phyloP scores from a whole-genome alignment of 1,140 invertebrate genomes.

The Parapsyche elsis region DNA sequence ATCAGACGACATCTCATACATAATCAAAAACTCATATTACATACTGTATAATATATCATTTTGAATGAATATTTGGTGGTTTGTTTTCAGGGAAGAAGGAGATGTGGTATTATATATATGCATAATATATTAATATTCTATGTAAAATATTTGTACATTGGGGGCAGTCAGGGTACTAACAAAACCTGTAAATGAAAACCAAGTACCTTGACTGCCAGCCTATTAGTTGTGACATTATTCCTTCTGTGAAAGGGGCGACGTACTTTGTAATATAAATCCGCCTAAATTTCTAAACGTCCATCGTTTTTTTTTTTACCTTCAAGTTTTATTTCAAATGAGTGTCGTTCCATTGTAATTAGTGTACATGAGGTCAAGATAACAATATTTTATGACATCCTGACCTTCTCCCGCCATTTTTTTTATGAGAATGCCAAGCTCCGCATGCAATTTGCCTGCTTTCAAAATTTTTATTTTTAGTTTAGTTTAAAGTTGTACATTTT shows the following conservation, averaged over 20 bases:
- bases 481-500: conserved; percentile 65
- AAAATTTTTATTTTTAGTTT: conserved; percentile 68
- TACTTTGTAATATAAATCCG: conserved; percentile 64
- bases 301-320: conserved; percentile 62
- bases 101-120: conserved; percentile 57
- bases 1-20: conserved; percentile 66
- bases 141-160: conserved; percentile 62
- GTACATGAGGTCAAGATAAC: conserved; percentile 67
- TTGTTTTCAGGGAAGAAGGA: conserved; percentile 69
- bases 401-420: conserved; percentile 66
- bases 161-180: conserved; percentile 63
- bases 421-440: conserved; percentile 68
- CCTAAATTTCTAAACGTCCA: conserved; percentile 64
- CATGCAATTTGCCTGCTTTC: conserved; percentile 73
- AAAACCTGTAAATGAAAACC: conserved; percentile 54
- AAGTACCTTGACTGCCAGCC: conserved; percentile 66
- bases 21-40: conserved; percentile 58
- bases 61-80: conserved; percentile 62
- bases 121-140: conserved; percentile 58
- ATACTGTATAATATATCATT: conserved; percentile 59
- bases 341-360: conserved; percentile 67
- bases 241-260: conserved; percentile 70
- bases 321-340: conserved; percentile 66
- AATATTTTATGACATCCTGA: conserved; percentile 68
- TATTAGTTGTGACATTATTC: conserved; percentile 69